Evolutionary conservation across 2,113 vertebrate genomes (phyloP).

Genomic region (Natator depressus): DNA sequence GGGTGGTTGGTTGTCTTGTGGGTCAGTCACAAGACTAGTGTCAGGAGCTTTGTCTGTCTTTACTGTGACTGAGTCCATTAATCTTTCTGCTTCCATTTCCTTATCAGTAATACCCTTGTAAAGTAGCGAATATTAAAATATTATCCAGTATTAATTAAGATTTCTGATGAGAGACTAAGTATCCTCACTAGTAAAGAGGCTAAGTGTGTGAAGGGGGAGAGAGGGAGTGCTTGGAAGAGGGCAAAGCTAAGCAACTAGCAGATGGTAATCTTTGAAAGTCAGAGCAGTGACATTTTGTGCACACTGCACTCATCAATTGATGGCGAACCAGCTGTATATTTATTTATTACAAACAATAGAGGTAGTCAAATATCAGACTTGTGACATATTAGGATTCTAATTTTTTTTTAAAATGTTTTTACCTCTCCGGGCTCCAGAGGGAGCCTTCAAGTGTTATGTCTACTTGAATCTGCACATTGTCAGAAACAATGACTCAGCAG

Average conservation of each 20-base stretch:
- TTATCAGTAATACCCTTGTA: background rate
- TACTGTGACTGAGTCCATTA: background rate
- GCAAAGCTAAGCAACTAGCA: background rate
- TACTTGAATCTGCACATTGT: background rate
- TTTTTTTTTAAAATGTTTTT: background rate
- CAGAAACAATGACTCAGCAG: slow-evolving; percentile 33
- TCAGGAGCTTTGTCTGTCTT: background rate
- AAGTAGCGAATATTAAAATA: too few species aligned
- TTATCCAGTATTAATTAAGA: background rate
- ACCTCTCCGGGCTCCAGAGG: background rate
- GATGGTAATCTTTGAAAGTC: accelerated
- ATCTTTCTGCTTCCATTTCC: background rate
- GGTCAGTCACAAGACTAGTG: background rate
- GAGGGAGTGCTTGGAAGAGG: background rate
- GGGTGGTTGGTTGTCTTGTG: background rate
- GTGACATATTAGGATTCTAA: background rate
- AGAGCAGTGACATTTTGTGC: background rate
- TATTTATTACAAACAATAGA: accelerated
- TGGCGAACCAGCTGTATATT: accelerated
- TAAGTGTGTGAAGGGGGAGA: background rate
- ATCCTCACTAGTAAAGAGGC: background rate
- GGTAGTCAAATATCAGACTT: background rate
- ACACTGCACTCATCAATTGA: accelerated
- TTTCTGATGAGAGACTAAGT: background rate
- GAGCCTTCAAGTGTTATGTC: slow-evolving; percentile 33